Percentiles rank a stretch among this genome's conserved stretches.
phyloP scores from a whole-genome alignment of 2,888 invertebrate species.

The Rhagonycha fulva region DNA sequence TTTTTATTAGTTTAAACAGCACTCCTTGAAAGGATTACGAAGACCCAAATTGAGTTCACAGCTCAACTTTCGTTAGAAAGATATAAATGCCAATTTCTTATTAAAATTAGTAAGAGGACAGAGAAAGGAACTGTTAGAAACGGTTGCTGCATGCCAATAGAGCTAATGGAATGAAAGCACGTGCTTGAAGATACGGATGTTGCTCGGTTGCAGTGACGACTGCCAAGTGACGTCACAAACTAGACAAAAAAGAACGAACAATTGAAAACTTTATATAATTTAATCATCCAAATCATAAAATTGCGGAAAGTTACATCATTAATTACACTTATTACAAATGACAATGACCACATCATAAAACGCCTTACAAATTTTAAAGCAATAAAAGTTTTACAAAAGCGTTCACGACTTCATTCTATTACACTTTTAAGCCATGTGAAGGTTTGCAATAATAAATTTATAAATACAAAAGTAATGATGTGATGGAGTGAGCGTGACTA shows the following conservation, averaged over 20 bases:
- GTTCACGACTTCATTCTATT: background rate
- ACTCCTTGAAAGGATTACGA: too few relatives aligned
- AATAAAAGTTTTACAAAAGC: background rate
- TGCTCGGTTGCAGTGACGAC: background rate
- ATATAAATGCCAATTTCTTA: too few relatives aligned
- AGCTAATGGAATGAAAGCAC: too few relatives aligned
- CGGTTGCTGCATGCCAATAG: too few relatives aligned
- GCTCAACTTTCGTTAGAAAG: too few relatives aligned
- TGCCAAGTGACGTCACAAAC: background rate
- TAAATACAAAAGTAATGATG: background rate
- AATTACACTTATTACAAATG: background rate
- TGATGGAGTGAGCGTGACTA: background rate
- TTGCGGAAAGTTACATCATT: background rate
- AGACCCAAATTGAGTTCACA: too few relatives aligned
- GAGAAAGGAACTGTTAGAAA: too few relatives aligned
- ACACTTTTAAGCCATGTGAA: background rate
- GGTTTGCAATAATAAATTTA: background rate
- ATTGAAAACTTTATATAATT: background rate
- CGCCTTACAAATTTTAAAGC: background rate
- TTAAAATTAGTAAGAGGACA: too few relatives aligned
- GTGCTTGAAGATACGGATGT: too few relatives aligned
- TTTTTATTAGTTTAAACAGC: too few relatives aligned
- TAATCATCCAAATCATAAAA: background rate
- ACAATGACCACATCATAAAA: background rate
- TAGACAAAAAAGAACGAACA: too few relatives aligned